Base-by-base conservation (phyloP, 2,888 invertebrate species). In the Coelinius sp. region DNA sequence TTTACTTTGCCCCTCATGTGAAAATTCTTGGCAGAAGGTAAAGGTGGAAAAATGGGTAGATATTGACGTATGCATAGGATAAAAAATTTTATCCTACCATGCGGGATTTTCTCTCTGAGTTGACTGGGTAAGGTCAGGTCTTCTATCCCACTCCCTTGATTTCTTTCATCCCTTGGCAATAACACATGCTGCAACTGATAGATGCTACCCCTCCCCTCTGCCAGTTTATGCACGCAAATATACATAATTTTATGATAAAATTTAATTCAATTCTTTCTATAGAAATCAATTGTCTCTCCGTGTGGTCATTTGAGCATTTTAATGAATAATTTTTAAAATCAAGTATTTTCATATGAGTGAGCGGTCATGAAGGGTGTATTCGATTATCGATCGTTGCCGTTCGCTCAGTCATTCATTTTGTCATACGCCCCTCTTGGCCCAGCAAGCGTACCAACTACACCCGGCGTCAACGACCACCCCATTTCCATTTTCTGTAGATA, bases 361-460 rank as follows among this genome's bases (percentile, higher is more conserved):
- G 76, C 73, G 75, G 70, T 70, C 64, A 56, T 70, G 74, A 73
- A 76, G 79, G 78, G 80, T 81, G 82, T 82, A 83, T 83, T 83
- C 81, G 84, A 85, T 84, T 86, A 87, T 87, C 86, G 86, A 87
- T 86, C 83, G 81, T 82, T 79, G 80, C 79, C 80, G 78, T 79
- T 80, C 63, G 52, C 68, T 56, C 38, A 59, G 49, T 73, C 66
- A 70, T 75, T 75, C 74, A 74, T 75, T 77, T 69, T 31, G 31
- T 25, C 14, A 62, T 5, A n/a, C 38, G 38, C 20, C 63, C 22
- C 22, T 10, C 52, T 25, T 27, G 17, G 22, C 31, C 20, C 53
- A 20, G 7, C 65, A 31, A 66, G 49, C 31, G 20, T 66, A 35
- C 56, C 56, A 56, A 27, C 56, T 56, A 56, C 56, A 25, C 25